phyloP scores from a whole-genome alignment of 2,888 invertebrate species.

The Tenthredo distinguenda region DNA sequence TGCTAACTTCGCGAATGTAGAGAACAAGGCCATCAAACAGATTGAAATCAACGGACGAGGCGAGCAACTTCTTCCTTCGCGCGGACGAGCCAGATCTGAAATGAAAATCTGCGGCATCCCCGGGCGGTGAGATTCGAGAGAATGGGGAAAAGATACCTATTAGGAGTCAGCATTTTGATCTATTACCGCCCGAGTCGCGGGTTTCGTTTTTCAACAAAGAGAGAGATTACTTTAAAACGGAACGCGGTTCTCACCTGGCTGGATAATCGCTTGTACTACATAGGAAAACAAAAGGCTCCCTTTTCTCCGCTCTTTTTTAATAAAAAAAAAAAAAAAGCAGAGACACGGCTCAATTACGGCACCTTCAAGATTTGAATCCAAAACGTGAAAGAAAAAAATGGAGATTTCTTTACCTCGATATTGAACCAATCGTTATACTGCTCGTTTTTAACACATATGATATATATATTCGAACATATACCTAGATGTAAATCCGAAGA shows the following conservation, averaged over 20 bases:
- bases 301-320: neutral
- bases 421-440: neutral
- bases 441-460: no score
- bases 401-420: neutral
- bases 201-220: conserved; percentile 10
- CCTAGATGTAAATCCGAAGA: neutral
- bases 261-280: conserved; percentile 2
- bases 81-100: conserved; percentile 69
- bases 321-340: neutral
- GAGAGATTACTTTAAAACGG: conserved; percentile 22
- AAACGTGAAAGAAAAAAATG: neutral
- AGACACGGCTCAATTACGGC: neutral
- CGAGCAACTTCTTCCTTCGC: conserved; percentile 56
- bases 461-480: neutral
- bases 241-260: conserved; percentile 23
- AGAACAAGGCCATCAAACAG: conserved; percentile 67
- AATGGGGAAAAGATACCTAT: conserved; percentile 52
- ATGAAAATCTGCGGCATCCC: conserved; percentile 69
- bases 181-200: conserved; percentile 7
- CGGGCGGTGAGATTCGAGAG: conserved; percentile 37
- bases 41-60: conserved; percentile 67
- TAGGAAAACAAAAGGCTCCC: neutral
- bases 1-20: conserved; percentile 64
- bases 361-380: neutral
- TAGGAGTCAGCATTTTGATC: conserved; percentile 52